Evolutionary conservation across 1,140 invertebrate genomes (phyloP), one percentile per base, ranked within the genome.

Genomic region (Cylas formicarius): DNA sequence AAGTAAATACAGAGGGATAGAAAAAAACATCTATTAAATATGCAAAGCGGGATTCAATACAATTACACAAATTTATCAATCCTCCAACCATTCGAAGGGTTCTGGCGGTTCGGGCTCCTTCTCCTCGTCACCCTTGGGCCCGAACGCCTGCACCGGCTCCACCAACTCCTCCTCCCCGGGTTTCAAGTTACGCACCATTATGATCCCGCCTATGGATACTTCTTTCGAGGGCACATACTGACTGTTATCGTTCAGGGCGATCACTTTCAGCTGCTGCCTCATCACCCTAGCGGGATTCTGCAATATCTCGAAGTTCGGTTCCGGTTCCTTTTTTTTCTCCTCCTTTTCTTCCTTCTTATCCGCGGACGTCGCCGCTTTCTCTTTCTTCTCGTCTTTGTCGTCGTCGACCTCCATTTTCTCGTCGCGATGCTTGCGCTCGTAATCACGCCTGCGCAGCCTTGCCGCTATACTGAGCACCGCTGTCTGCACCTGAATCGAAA

Each of bases 381-480:
- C 55, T 41, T 51, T 54, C 39, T 54, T 54, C 8, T 64, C 53
- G 8, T 65, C 61, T 21, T 50, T 47, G n/a, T 51, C 49, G 13
- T 42, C 39, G 11, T 44, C 64, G 23, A 67, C 65, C 42, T 78
- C 73, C 67, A 69, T 69, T 48, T 70, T 68, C 37, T 63, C 62
- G 38, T 77, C 74, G 9, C 72, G 71, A 32, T 72, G 70, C 23
- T 72, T 73, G 33, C 73, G 65, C 33, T 78, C 76, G 3, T 72
- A 73, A 49, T 89, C 84, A 16, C 87, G 79, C 46, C 90, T 81
- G 48, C 86, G 77, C 54, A 90, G 83, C 50, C 90, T 81, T 1
- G 91, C 91, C 0, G 96, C 96, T 54, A 97, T 97, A 60, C 92
- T 97, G 13, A 99, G 72, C 2, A 99, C 90, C 6, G 95, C 96